Evolutionary conservation across 2,797 vertebrate species (phyloP).

Genomic region (Oceanodroma leucorhoa): DNA sequence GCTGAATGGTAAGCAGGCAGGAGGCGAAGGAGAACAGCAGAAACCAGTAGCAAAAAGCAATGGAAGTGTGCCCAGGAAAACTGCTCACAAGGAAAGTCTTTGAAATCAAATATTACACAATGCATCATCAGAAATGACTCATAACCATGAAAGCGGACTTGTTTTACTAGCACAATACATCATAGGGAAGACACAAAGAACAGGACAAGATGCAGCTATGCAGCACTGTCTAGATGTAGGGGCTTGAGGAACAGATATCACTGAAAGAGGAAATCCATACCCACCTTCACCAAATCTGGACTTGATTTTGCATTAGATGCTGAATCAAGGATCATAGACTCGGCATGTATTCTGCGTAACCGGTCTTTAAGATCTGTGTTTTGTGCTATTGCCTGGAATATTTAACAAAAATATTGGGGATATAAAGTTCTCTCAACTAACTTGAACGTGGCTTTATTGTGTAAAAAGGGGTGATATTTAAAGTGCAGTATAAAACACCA

Average conservation of each 20-base stretch:
- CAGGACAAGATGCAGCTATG: background rate
- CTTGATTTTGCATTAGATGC: conserved; percentile 83
- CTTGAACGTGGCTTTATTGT: background rate
- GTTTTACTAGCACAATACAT: background rate
- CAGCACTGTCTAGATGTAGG: background rate
- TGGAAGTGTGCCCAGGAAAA: background rate
- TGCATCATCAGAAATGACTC: background rate
- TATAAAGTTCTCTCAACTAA: conserved; percentile 59
- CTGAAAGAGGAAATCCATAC: conserved; percentile 71
- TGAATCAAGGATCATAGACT: conserved; percentile 90
- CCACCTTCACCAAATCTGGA: conserved; percentile 90
- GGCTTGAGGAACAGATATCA: background rate
- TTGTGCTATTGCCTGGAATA: conserved; percentile 93
- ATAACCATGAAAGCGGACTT: background rate
- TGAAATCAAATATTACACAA: background rate
- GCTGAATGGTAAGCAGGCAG: background rate
- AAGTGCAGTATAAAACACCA: background rate
- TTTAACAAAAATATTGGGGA: conserved; percentile 75
- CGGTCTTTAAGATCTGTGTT: conserved; percentile 95
- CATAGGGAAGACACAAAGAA: background rate
- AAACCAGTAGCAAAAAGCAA: background rate
- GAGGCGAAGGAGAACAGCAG: background rate
- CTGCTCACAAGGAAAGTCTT: background rate
- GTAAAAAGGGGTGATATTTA: background rate
- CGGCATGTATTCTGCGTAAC: conserved; percentile 94